phyloP scores from a whole-genome alignment of 2,888 invertebrate species.

The Hypolimnas misippus region DNA sequence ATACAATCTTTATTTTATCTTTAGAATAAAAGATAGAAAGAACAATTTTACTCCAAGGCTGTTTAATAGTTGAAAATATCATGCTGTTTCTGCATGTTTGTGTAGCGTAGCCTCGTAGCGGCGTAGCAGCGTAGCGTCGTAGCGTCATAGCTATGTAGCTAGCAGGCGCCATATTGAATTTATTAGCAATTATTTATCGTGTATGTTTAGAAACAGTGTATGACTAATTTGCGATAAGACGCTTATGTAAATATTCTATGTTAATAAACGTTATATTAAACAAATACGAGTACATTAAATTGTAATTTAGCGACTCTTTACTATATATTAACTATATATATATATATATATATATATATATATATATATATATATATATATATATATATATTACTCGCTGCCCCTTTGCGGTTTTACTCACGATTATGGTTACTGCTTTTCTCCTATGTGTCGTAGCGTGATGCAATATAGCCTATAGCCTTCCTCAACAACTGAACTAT shows the following conservation, averaged over 20 bases:
- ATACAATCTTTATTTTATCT: not conserved
- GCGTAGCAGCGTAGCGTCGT: not conserved
- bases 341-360: no score
- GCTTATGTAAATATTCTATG: not conserved
- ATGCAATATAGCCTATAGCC: no score
- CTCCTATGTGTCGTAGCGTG: no score
- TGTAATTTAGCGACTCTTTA: no score
- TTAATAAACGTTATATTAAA: not conserved
- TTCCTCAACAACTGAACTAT: no score
- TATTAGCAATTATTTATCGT: not conserved
- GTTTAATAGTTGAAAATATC: not conserved
- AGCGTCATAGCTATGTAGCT: not conserved
- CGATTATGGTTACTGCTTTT: no score
- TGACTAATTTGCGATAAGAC: not conserved
- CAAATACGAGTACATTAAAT: no score
- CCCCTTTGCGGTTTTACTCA: no score
- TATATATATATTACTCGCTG: no score
- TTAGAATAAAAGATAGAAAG: not conserved
- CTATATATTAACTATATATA: no score
- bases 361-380: no score
- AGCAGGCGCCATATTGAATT: slow-evolving; percentile 1
- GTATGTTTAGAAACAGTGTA: not conserved
- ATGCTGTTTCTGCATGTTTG: not conserved
- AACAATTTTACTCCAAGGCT: not conserved
- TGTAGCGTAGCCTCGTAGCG: not conserved